Conservation (phyloP, 2,888 invertebrate genomes). For the Dynastes hyllus region DNA sequence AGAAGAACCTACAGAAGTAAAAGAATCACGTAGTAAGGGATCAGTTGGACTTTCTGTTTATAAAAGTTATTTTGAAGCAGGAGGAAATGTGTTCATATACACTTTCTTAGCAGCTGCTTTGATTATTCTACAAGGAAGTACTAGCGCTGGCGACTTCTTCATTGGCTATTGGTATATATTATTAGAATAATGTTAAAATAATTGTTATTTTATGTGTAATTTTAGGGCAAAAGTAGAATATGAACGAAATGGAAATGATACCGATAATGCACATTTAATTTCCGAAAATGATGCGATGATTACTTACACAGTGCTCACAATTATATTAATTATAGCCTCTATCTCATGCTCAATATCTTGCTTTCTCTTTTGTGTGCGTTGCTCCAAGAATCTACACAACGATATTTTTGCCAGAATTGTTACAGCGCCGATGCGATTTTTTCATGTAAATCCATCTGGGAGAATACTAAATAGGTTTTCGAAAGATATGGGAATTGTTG, state of each 20-base stretch:
- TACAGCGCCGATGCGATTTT: conserved; percentile 79
- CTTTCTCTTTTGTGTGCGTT: conserved; percentile 72
- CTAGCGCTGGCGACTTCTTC: conserved; percentile 87
- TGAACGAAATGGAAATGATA: conserved; percentile 31
- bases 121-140: conserved; percentile 79
- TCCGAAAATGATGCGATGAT: conserved; percentile 62
- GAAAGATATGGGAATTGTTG: conserved; percentile 79
- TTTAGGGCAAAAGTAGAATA: conserved; percentile 55
- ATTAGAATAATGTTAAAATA: background rate
- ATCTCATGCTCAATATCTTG: conserved; percentile 72
- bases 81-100: conserved; percentile 78
- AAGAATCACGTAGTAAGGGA: conserved; percentile 66
- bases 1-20: conserved; percentile 68
- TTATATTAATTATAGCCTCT: conserved; percentile 68
- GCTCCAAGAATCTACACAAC: conserved; percentile 75
- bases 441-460: conserved; percentile 79
- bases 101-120: conserved; percentile 77
- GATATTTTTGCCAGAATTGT: conserved; percentile 74
- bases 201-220: conserved; percentile 6
- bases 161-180: conserved; percentile 81
- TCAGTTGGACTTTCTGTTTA: conserved; percentile 74
- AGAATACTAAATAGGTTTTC: conserved; percentile 82
- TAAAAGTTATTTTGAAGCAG: conserved; percentile 82
- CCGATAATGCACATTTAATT: conserved; percentile 29
- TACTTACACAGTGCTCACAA: conserved; percentile 68